Evolutionary conservation across 2,797 vertebrate genomes (phyloP).

Genomic region (Loris lydekkerianus): DNA sequence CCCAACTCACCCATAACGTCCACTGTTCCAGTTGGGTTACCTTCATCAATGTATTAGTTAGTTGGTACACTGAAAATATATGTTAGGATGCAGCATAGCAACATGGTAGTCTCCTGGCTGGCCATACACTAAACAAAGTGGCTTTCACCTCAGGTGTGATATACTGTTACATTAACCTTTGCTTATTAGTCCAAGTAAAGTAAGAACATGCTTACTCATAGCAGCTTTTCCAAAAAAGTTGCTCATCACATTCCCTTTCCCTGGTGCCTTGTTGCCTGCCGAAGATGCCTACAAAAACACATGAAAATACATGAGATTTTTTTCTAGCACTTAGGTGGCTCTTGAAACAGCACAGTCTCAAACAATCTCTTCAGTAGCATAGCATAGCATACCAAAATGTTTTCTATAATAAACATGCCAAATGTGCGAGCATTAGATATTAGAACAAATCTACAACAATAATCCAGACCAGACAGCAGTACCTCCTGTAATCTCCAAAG

Average conservation of each 20-base stretch:
- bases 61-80: constrained; percentile 35
- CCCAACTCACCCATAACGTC: background rate
- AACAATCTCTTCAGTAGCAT: background rate
- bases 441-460: constrained; percentile 53
- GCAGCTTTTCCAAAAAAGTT: constrained; percentile 96
- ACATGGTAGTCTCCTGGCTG: background rate
- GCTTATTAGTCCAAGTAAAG: constrained; percentile 57
- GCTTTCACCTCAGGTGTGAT: background rate
- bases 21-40: background rate
- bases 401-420: background rate
- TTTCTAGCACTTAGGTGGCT: background rate
- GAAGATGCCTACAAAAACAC: constrained; percentile 89
- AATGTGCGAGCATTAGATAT: background rate
- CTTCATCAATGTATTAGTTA: background rate
- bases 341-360: constrained; percentile 21
- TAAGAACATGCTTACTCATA: constrained; percentile 90
- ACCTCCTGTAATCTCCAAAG: constrained; percentile 35
- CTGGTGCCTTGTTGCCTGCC: constrained; percentile 89
- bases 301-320: constrained; percentile 54
- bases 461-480: background rate
- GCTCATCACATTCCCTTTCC: constrained; percentile 89
- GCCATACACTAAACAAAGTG: constrained; percentile 16
- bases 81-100: background rate
- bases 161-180: constrained; percentile 16
- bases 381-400: background rate